Base-by-base conservation (phyloP, 2,113 vertebrate species). In the Nibea coibor region DNA sequence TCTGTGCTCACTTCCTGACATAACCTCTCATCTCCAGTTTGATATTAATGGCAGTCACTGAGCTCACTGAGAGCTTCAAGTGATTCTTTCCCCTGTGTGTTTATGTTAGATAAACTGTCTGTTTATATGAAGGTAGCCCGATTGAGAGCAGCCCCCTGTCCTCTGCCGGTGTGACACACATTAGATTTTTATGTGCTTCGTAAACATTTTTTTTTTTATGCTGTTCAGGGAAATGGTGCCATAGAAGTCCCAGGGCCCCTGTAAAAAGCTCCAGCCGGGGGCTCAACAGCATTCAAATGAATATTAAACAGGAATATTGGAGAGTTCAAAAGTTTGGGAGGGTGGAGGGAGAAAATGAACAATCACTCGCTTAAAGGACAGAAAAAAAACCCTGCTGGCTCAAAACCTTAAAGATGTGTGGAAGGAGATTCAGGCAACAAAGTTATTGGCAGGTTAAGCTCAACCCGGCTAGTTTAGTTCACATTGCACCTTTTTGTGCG, bases 141-240 rank as follows among this genome's bases (percentile, higher is more conserved):
- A 61, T 45, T 66, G 62, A 81, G 87, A 84, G 64, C 0, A 31
- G 7, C 53, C 35, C 35, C 63, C 61, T 15, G 47, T 64, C 73
- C 59, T 54, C 68, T 10, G 0, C 78, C 57, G 3, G 43, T 68
- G 74, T 71, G 83, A 84, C 83, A 81, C 78, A 53, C 72, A 70
- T 84, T 85, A 85, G 71, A 87, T 80, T 91, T 91, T 91, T 82
- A 84, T 69, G 80, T 83, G 80, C 70, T 90, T 74, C 26, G 54
- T 91, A 88, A 89, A 89, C 75, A 86, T 75, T 80, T 83, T 77
- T 35, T 83, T 77, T 67, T 39, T 39, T 58, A 67, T 61, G 22
- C 39, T 10, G 59, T 48, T 72, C 1, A 0, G 73, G 73, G 78
- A 87, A 88, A 80, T 50, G 73, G 56, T 76, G 59, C 82, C 73